phyloP scores from a whole-genome alignment of 2,888 invertebrate species.

The Heliconius ismenius region DNA sequence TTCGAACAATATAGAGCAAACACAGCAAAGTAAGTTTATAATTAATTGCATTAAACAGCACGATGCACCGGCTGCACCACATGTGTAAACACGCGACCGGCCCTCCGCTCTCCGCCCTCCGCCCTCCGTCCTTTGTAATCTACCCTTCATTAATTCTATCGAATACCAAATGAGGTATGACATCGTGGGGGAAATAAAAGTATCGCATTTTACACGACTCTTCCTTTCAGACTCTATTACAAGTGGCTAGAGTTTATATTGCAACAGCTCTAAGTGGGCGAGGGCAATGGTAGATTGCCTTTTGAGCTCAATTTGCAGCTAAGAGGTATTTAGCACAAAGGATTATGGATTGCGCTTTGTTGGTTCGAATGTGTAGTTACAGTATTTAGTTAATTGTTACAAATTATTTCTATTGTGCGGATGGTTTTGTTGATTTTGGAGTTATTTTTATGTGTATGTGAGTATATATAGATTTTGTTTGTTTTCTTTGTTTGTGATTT shows the following conservation, averaged over 20 bases:
- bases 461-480: neutral
- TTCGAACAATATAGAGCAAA: constrained; percentile 58
- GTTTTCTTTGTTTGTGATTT: neutral
- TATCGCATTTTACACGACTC: constrained; percentile 46
- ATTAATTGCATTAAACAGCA: constrained; percentile 68
- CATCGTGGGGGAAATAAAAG: constrained; percentile 53
- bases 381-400: constrained; percentile 30
- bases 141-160: constrained; percentile 76
- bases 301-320: constrained; percentile 80
- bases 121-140: constrained; percentile 54
- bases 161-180: constrained; percentile 80
- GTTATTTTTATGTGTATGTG: neutral
- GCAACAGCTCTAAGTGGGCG: constrained; percentile 44
- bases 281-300: constrained; percentile 57
- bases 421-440: constrained; percentile 3
- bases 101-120: constrained; percentile 57
- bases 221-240: constrained; percentile 45
- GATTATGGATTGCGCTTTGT: constrained; percentile 49
- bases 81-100: constrained; percentile 66
- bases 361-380: constrained; percentile 27
- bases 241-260: constrained; percentile 48
- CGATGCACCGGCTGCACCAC: constrained; percentile 56
- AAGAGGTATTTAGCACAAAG: constrained; percentile 68
- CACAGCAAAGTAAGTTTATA: constrained; percentile 41
- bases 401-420: constrained; percentile 14